phyloP scores from a whole-genome alignment of 1,140 invertebrate species.

The Drosophila simulans region DNA sequence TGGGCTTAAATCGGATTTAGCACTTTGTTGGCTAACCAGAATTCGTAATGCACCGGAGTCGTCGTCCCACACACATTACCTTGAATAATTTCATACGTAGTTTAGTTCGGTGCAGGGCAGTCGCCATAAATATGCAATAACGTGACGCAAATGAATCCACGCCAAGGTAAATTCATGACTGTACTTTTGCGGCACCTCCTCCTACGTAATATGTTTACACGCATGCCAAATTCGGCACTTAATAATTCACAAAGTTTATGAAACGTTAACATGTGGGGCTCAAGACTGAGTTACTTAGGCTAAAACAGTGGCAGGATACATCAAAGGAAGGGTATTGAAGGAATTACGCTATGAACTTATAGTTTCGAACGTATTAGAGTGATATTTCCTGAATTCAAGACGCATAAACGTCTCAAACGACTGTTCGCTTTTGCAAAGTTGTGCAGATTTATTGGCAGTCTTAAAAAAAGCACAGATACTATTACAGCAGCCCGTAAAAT shows the following conservation, averaged over 20 bases:
- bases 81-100: slow-evolving; percentile 64
- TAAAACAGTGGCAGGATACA: neutral
- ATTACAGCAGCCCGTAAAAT: slow-evolving; percentile 23
- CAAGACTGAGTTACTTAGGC: neutral
- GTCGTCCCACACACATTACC: slow-evolving; percentile 44
- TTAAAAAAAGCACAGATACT: slow-evolving; percentile 18
- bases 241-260: neutral
- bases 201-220: slow-evolving; percentile 2
- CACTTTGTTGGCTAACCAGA: slow-evolving; percentile 66
- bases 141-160: slow-evolving; percentile 42
- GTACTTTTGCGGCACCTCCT: slow-evolving; percentile 3
- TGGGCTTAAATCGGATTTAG: slow-evolving; percentile 73
- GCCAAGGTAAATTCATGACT: slow-evolving; percentile 34
- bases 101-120: slow-evolving; percentile 26
- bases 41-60: slow-evolving; percentile 43
- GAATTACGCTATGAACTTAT: no score
- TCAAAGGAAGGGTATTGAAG: no score
- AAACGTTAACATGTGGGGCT: neutral
- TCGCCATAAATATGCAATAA: slow-evolving; percentile 65
- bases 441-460: slow-evolving; percentile 54
- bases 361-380: no score
- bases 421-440: slow-evolving; percentile 9
- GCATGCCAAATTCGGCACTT: neutral
- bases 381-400: neutral
- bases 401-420: neutral